Evolutionary conservation across 2,113 vertebrate genomes (phyloP).

Genomic region (Baryphthengus martii): DNA sequence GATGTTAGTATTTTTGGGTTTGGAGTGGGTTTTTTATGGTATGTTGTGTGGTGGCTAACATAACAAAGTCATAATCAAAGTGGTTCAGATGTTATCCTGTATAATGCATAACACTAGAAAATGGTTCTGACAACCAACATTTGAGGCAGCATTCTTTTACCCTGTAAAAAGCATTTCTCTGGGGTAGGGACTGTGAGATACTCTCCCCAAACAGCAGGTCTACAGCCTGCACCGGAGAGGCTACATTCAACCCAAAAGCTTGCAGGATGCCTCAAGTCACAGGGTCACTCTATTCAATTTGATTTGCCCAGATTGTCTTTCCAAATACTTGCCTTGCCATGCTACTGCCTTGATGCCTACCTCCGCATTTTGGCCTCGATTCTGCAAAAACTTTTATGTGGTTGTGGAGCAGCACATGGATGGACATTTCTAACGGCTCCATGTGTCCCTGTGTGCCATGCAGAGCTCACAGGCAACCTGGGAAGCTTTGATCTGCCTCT

Average conservation of each 20-base stretch:
- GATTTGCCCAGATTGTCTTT: not conserved
- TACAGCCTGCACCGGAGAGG: accelerated
- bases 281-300: not conserved
- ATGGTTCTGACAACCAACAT: not conserved
- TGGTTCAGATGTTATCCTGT: not conserved
- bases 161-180: not conserved
- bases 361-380: not conserved
- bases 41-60: not conserved
- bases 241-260: not conserved
- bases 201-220: not conserved
- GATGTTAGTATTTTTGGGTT: not conserved
- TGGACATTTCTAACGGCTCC: not conserved
- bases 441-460: not conserved
- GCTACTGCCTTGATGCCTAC: not conserved
- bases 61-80: not conserved
- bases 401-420: not conserved
- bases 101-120: not conserved
- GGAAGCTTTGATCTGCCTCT: not conserved
- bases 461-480: not conserved
- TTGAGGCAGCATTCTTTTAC: not conserved
- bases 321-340: not conserved
- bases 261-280: not conserved
- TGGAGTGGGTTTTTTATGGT: not conserved
- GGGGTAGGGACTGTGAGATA: accelerated
- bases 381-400: not conserved